Conservation (phyloP, 1,140 invertebrate genomes). For the Heliconius congener region DNA sequence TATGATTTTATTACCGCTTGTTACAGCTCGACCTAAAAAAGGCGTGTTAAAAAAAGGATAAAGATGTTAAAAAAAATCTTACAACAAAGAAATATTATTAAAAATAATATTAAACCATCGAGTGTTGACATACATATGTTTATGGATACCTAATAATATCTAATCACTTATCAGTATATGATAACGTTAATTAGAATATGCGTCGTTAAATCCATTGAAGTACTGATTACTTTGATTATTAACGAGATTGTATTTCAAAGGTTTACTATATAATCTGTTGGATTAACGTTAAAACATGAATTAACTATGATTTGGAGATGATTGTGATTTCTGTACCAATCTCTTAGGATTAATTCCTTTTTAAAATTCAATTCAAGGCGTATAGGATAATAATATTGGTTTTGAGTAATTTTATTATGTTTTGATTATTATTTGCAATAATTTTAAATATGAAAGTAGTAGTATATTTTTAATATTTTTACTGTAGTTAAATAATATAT, state of each 20-base stretch:
- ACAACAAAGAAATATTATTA: too few species aligned
- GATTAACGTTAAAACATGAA: slow-evolving; percentile 12
- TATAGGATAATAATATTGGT: background rate
- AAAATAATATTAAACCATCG: too few species aligned
- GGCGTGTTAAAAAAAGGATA: too few species aligned
- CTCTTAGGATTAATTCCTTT: background rate
- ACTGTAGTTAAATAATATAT: too few species aligned
- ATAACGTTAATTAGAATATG: slow-evolving; percentile 7
- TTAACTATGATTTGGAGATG: slow-evolving; percentile 1
- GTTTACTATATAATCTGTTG: background rate
- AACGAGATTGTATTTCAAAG: slow-evolving; percentile 11
- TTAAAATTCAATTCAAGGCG: background rate
- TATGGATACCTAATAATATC: slow-evolving; percentile 1
- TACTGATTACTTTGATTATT: slow-evolving; percentile 13
- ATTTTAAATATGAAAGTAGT: too few species aligned
- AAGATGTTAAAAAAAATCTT: too few species aligned
- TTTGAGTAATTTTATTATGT: background rate
- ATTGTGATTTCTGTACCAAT: background rate
- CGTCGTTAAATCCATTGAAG: background rate
- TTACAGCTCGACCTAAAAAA: too few species aligned
- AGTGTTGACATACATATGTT: too few species aligned
- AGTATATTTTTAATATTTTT: too few species aligned
- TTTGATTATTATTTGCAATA: too few species aligned
- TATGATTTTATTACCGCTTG: too few species aligned
- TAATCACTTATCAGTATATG: background rate